Evolutionary conservation across 2,888 invertebrate genomes (phyloP), one percentile per base, ranked within the genome.

Genomic region (Dorcus hopei): DNA sequence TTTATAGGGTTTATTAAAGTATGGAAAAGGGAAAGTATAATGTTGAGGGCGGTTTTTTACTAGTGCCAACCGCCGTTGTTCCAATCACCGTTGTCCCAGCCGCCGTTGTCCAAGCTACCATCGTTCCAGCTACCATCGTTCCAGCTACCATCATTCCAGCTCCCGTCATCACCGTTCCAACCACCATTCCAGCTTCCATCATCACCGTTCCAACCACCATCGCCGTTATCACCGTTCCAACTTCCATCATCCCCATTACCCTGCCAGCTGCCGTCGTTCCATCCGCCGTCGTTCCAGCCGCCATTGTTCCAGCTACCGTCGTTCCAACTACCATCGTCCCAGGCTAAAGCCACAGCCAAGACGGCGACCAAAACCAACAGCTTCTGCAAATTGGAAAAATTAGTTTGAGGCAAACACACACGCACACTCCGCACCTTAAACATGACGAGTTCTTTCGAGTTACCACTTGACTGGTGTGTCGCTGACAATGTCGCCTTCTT

Each of bases 251-350:
- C 38, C 14, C 38, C 19, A 16, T 41, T 41, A 55, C 42, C 55
- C 9, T 57, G 40, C 23, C 51, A 57, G 11, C 47, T 19, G 2
- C 57, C 57, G 48, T 57, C 57, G 14, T 57, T 40, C 53, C 57
- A 26, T 0, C 26, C 26, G 26, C 26, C 26, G 2, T 26, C 5
- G 26, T 48, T 41, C 40, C 55, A 38, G 38, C 14, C 42, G 2
- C 52, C 57, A 23, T 53, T 51, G 19, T 47, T 54, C 58, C 53
- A 53, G 7, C 54, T 58, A 6, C 58, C 58, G 16, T 58, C 58
- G n/a, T 58, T 53, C 58, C 58, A 51, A 19, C 50, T 50, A 14
- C 52, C 50, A 14, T 50, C 50, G 8, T 50, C 41, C 50, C 50
- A 55, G 26, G 26, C 26, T 6, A 33, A 33, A 33, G 26, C 26